Evolutionary conservation across 2,797 vertebrate species (phyloP).

Genomic region (Siniperca undulata): DNA sequence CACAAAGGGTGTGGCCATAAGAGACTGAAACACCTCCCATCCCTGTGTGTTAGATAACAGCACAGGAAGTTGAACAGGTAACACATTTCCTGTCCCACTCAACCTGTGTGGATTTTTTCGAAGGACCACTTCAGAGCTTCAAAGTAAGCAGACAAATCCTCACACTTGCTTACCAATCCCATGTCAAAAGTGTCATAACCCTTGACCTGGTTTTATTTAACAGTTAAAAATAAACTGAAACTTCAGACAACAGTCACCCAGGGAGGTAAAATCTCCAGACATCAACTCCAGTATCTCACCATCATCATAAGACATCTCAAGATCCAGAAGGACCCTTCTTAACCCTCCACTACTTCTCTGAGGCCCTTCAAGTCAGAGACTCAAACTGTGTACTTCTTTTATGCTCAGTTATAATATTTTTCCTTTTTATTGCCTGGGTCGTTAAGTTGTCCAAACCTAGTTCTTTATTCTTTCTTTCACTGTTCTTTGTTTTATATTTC

Average conservation of each 20-base stretch:
- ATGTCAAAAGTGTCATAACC: conserved; percentile 8
- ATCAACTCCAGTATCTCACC: not conserved
- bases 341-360: not conserved
- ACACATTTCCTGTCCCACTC: not conserved
- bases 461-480: not conserved
- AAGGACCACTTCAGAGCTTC: conserved; percentile 15
- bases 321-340: not conserved
- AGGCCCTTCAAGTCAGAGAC: not conserved
- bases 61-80: conserved; percentile 6
- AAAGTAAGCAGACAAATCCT: conserved; percentile 38
- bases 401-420: not conserved
- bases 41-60: not conserved
- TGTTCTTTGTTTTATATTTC: too few species aligned
- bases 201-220: conserved; percentile 20
- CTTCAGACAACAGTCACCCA: not conserved
- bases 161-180: not conserved
- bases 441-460: not conserved
- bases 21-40: not conserved
- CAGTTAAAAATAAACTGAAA: conserved; percentile 28
- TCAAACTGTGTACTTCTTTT: not conserved
- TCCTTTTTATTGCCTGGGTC: not conserved
- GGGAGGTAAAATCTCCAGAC: conserved; percentile 1
- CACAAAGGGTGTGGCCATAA: too few species aligned
- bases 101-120: conserved; percentile 12
- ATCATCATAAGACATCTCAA: not conserved